phyloP scores from a whole-genome alignment of 2,888 invertebrate genomes.

The Argyresthia goedartella region DNA sequence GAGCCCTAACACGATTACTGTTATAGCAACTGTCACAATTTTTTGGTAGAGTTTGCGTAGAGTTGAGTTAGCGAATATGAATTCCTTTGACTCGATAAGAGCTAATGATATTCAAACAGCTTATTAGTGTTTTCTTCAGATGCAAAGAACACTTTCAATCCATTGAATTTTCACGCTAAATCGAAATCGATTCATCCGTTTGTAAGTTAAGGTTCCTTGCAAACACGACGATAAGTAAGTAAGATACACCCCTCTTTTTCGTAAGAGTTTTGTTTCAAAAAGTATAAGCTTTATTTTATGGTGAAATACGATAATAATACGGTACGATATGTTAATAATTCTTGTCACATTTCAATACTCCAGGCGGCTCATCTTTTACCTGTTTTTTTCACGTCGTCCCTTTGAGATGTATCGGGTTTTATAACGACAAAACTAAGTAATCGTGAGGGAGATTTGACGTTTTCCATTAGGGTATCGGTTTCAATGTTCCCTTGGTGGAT shows the following conservation, averaged over 20 bases:
- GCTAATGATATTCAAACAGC: too few species aligned
- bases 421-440: slow-evolving; percentile 20
- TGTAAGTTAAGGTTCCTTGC: neutral
- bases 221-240: too few species aligned
- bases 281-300: neutral
- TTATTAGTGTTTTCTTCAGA: too few species aligned
- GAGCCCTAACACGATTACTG: too few species aligned
- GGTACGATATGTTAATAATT: slow-evolving; percentile 8
- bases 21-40: too few species aligned
- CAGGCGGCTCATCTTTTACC: slow-evolving; percentile 19
- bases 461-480: slow-evolving; percentile 35
- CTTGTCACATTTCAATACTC: slow-evolving; percentile 20
- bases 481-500: slow-evolving; percentile 16
- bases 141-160: too few species aligned
- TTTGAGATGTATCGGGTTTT: slow-evolving; percentile 32
- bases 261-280: too few species aligned
- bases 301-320: too few species aligned
- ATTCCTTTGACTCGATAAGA: too few species aligned
- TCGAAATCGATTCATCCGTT: slow-evolving; percentile 1
- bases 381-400: slow-evolving; percentile 13
- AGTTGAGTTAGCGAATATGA: too few species aligned
- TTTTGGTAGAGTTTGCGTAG: too few species aligned
- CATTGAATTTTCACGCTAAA: neutral
- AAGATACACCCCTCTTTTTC: too few species aligned
- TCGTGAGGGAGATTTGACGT: slow-evolving; percentile 19